Conservation (phyloP, 2,888 invertebrate genomes). For the Criorhina ranunculi region DNA sequence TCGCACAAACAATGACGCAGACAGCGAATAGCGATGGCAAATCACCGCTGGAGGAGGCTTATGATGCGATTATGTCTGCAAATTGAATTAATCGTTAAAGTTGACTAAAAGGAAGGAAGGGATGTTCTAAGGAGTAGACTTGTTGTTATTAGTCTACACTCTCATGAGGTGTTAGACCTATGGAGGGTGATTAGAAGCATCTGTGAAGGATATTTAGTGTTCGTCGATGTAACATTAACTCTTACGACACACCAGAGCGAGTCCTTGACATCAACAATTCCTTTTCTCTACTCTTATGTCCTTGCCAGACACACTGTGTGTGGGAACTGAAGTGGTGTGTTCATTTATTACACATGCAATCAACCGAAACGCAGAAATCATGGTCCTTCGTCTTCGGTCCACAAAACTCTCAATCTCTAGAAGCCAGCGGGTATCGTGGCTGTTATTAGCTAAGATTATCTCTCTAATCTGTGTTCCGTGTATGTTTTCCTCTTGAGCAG, state of each 20-base stretch:
- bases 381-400: not conserved
- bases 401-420: not conserved
- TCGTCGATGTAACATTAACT: too few species aligned
- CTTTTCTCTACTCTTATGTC: not conserved
- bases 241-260: not conserved
- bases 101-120: not conserved
- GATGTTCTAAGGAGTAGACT: not conserved
- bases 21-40: slow-evolving; percentile 2
- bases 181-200: not conserved
- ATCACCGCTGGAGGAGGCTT: slow-evolving; percentile 17
- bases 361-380: not conserved
- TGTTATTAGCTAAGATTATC: slow-evolving; percentile 29
- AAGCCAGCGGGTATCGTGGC: slow-evolving; percentile 6
- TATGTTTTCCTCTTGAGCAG: slow-evolving; percentile 5
- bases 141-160: slow-evolving; percentile 1
- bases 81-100: slow-evolving; percentile 22
- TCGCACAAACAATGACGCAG: not conserved
- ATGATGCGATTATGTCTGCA: not conserved
- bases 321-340: not conserved
- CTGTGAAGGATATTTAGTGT: not conserved
- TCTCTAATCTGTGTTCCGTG: slow-evolving; percentile 28
- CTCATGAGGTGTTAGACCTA: not conserved
- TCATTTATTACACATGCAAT: slow-evolving; percentile 27
- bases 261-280: slow-evolving; percentile 1
- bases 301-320: not conserved